A percentile compares a stretch with the other conserved stretches of the same genome.
Evolutionary conservation across 2,113 vertebrate genomes (phyloP).

Genomic region (Pelvicachromis taeniatus): DNA sequence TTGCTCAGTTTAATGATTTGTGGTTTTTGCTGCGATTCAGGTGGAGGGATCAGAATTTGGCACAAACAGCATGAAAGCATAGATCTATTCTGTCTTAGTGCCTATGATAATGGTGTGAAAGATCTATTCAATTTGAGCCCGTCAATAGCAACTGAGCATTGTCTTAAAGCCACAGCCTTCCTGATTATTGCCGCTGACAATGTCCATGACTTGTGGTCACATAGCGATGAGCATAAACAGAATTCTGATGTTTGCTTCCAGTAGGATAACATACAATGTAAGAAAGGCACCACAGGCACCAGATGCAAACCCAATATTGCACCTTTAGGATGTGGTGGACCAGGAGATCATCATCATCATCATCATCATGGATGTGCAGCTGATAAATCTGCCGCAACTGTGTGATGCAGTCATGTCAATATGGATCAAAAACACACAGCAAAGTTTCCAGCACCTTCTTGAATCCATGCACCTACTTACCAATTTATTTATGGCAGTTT

Average conservation of each 20-base stretch:
- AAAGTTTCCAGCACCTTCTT: not conserved
- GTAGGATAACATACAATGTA: not conserved
- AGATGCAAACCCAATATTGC: not conserved
- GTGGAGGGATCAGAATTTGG: no score
- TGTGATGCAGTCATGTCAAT: not conserved
- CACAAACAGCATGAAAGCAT: no score
- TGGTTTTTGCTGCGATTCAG: no score
- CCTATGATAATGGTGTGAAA: no score
- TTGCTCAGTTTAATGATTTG: no score
- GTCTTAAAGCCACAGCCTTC: not conserved
- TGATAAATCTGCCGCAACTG: not conserved
- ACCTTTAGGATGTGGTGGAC: not conserved
- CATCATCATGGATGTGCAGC: no score
- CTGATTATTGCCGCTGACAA: not conserved
- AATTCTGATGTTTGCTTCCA: not conserved
- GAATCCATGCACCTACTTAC: not conserved
- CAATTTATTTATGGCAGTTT: not conserved
- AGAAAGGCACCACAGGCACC: not conserved
- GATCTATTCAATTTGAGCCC: not conserved
- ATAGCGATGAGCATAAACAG: not conserved
- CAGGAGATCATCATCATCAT: no score
- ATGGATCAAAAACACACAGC: not conserved
- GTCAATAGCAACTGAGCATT: not conserved
- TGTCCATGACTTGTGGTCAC: not conserved
- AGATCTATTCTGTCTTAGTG: no score